phyloP scores from a whole-genome alignment of 2,888 invertebrate species.

The Megalurothrips usitatus region DNA sequence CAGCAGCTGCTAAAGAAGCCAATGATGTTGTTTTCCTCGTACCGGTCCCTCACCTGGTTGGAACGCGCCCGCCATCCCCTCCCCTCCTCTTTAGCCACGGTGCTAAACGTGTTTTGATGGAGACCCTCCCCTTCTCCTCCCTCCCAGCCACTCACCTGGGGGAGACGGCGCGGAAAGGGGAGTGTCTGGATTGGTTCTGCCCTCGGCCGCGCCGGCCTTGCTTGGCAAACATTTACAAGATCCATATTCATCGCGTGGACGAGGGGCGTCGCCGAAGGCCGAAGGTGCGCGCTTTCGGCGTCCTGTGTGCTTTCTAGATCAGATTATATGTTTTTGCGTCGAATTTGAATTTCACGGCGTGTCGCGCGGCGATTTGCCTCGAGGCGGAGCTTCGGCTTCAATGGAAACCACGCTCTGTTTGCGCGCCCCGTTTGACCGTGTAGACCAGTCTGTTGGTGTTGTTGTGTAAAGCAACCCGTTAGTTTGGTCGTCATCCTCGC shows the following conservation, averaged over 20 bases:
- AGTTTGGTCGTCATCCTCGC: not conserved
- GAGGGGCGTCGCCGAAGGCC: no score
- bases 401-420: not conserved
- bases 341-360: not conserved
- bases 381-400: no score
- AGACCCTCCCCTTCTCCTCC: not conserved
- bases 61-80: conserved; percentile 5
- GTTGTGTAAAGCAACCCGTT: not conserved
- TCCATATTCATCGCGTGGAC: no score
- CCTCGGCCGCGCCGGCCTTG: no score
- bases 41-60: conserved; percentile 16
- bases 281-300: no score
- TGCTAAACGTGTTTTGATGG: conserved; percentile 22
- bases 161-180: no score
- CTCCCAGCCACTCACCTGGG: not conserved
- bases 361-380: not conserved
- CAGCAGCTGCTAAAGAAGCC: not conserved
- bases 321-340: not conserved
- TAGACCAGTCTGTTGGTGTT: not conserved
- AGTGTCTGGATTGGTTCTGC: no score
- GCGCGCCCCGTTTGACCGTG: not conserved
- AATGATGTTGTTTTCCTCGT: not conserved
- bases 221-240: no score
- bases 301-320: not conserved
- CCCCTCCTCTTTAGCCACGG: not conserved